Base-by-base conservation (phyloP, 2,797 vertebrate genomes). In the Coendou prehensilis region DNA sequence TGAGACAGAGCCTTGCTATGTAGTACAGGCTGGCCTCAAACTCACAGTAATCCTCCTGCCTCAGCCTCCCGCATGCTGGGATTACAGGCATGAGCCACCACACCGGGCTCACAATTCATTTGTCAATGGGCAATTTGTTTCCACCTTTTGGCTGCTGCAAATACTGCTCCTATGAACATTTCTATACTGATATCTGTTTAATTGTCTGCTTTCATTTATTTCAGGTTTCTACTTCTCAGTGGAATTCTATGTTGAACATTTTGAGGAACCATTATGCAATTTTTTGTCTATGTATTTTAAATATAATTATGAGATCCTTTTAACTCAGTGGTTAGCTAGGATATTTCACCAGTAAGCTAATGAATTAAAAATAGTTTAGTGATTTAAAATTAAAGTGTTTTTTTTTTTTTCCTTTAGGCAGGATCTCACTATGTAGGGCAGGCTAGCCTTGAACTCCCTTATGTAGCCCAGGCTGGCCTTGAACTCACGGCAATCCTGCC, bases 181-280 rank as follows among this genome's bases (percentile, higher is more conserved):
- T 2, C 10, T 45, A 0, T 81, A 2, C 0, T 33, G 81, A 1
- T 71, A 92, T 26, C 2, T 67, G 41, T 78, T 81, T 3, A 18
- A 47, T 73, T 75, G 5, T 67, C 37, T 54, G n/a, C 14, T 88
- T 91, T 89, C 22, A 86, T 13, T 86, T 75, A 87, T 56, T 81
- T 87, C 47, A 13, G 4, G 33, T 67, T 80, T 22, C 22, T 37
- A 47, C 41, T 73, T 26, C 18, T 20, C 8, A 26, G n/a, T 71
- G 8, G 20, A 89, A 81, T 64, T 52, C 45, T 89, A 45, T 67
- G 20, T n/a, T 67, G 30, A 91, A 82, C 8, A 14, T 54, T 82
- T 45, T 52, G 14, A 88, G 1, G 0, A 67, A 54, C 4, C 4
- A 11, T 0, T 30, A 52, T 2, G n/a, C 2, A 11, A 1, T 56